Percentiles rank a stretch among this genome's conserved stretches.
These are phyloP conservation scores for Phalacrocorax brasilianus DNA, from an alignment of 2,113 vertebrate genomes.

Conservation along the genomic window DNA sequence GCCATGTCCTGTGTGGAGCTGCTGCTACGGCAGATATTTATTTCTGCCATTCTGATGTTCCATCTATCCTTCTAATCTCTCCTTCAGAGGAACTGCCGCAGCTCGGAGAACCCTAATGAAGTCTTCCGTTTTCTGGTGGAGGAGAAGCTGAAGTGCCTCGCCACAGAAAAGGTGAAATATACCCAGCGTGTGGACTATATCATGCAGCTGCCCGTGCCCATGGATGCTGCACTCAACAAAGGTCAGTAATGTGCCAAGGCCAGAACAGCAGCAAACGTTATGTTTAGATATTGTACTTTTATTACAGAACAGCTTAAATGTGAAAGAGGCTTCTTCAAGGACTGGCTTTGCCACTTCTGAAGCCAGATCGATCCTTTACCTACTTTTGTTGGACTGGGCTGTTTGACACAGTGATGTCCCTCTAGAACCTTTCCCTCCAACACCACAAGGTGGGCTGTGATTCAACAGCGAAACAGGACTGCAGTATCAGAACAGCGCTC, in stretches of 20 bases:
- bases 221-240: constrained; percentile 96
- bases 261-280: background rate
- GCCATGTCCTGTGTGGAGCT: background rate
- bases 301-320: background rate
- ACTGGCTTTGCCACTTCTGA: background rate
- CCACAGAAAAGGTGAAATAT: constrained; percentile 96
- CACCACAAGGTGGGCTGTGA: background rate
- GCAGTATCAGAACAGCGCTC: background rate
- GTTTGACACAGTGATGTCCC: background rate
- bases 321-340: background rate
- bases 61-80: background rate
- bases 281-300: background rate
- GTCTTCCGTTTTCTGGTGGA: constrained; percentile 97
- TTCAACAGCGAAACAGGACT: background rate
- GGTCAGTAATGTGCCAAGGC: constrained; percentile 69
- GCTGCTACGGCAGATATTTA: background rate
- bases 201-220: constrained; percentile 93
- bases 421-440: background rate
- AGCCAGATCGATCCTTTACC: background rate
- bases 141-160: constrained; percentile 95
- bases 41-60: background rate
- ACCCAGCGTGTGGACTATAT: constrained; percentile 98
- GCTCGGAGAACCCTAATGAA: constrained; percentile 92
- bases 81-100: constrained; percentile 93
- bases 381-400: background rate